phyloP scores from a whole-genome alignment of 2,888 invertebrate species.

The Ceramica pisi region DNA sequence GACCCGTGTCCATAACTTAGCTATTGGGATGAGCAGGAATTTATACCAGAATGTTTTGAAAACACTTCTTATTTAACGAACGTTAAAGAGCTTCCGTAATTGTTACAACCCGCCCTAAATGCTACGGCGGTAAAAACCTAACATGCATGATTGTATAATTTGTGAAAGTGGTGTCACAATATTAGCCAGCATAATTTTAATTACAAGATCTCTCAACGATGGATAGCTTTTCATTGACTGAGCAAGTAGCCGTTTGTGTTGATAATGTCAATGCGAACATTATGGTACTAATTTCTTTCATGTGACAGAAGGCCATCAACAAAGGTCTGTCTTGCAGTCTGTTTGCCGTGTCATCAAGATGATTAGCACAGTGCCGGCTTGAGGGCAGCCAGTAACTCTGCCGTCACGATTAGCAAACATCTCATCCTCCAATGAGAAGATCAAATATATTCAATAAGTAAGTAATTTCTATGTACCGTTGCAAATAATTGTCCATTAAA shows the following conservation, averaged over 20 bases:
- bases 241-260: slow-evolving; percentile 38
- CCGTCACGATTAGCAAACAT: slow-evolving; percentile 65
- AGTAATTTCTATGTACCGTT: slow-evolving; percentile 43
- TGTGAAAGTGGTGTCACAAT: background rate
- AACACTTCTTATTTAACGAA: too few species aligned
- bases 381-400: slow-evolving; percentile 58
- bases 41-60: too few species aligned
- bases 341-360: slow-evolving; percentile 62
- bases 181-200: slow-evolving; percentile 7
- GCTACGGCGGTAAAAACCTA: too few species aligned
- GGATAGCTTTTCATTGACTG: slow-evolving; percentile 31
- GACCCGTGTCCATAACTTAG: too few species aligned
- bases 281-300: slow-evolving; percentile 72
- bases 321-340: slow-evolving; percentile 58
- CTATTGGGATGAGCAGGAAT: too few species aligned
- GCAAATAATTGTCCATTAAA: slow-evolving; percentile 35
- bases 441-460: slow-evolving; percentile 45
- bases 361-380: slow-evolving; percentile 49
- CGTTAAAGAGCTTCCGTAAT: too few species aligned
- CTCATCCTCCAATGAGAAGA: slow-evolving; percentile 41
- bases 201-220: background rate
- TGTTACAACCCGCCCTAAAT: too few species aligned
- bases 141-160: background rate
- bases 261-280: slow-evolving; percentile 61
- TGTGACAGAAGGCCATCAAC: slow-evolving; percentile 65